A percentile compares a stretch with the other conserved stretches of the same genome.
Conservation (phyloP, 2,797 vertebrate genomes). For the Echeneis naucrates region DNA sequence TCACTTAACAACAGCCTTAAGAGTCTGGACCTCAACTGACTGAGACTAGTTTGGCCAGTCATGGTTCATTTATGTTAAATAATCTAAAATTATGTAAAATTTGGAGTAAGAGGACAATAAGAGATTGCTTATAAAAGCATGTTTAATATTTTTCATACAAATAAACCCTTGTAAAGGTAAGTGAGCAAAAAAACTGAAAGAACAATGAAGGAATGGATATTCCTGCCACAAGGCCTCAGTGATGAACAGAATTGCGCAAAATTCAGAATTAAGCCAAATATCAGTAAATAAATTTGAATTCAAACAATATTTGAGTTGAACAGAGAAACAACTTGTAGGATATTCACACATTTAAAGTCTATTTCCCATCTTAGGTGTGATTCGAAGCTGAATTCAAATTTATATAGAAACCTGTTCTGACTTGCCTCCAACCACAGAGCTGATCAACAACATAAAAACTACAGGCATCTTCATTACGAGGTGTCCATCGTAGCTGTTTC, state of each 20-base stretch:
- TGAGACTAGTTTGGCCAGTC: neutral
- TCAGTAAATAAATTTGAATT: conserved; percentile 11
- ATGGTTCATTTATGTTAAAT: neutral
- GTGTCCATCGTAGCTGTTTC: conserved; percentile 83
- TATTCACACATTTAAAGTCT: neutral
- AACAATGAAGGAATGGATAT: conserved; percentile 37
- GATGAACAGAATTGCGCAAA: conserved; percentile 11
- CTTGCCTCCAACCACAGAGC: conserved; percentile 23
- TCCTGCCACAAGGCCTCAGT: conserved; percentile 56
- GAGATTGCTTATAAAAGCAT: conserved; percentile 48
- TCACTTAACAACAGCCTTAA: too few relatives aligned
- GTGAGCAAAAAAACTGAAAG: conserved; percentile 9
- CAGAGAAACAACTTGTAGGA: neutral
- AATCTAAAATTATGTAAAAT: neutral
- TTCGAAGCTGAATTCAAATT: neutral
- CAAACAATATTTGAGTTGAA: conserved; percentile 16
- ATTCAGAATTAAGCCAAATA: conserved; percentile 18
- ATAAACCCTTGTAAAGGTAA: conserved; percentile 54
- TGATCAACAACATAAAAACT: conserved; percentile 26
- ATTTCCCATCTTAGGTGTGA: conserved; percentile 8
- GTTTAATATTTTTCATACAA: conserved; percentile 72
- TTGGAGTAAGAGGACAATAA: neutral
- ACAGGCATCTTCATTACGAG: conserved; percentile 70
- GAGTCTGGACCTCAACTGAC: neutral
- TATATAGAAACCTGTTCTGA: conserved; percentile 17